Base-by-base conservation (phyloP, 2,888 invertebrate genomes). In the Dynastes grantii region DNA sequence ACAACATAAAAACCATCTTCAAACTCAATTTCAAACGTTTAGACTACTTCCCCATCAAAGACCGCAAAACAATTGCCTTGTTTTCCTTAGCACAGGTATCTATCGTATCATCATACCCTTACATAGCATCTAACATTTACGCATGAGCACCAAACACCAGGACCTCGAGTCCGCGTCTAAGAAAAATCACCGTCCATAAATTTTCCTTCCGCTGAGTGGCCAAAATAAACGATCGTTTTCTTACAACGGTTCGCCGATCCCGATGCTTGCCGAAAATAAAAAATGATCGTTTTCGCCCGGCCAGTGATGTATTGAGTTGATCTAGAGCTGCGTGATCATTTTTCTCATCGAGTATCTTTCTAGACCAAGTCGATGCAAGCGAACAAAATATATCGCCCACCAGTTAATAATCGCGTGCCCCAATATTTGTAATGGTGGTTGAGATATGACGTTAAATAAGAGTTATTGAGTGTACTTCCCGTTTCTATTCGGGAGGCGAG, bases 301-400 rank as follows among this genome's bases (percentile, higher is more conserved):
- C 16, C 16, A 22, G 65, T 65, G 65, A 65, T 65, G 65, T 71
- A 71, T 55, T n/a, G 32, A 70, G 32, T 29, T 29, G 70, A 70
- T 22, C 67, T 45, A 16, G n/a, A 22, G 70, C 53, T 11, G 53
- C 22, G n/a, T 2, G 53, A 71, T 71, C 53, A 16, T 55, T 37
- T 71, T 37, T 58, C 55, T 71, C 51, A 9, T 68, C 63, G 22
- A 8, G 8, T 5, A 37, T 37, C 37, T 40, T 40, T 40, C n/a
- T 6, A 16, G 16, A 16, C 55, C 6, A 4, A n/a, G 13, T 55
- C 45, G 45, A 2, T 45, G 45, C 11, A 45, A 45, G 45, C 45
- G 45, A 8, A 11, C 45, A 11, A 45, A 45, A 8, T 11, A 11
- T 11, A 45, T 11, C 8, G 11, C 45, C 11, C 8, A 8, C 5